Percentiles rank a stretch among this genome's conserved stretches.
These are phyloP conservation scores for Enteromius mattozi DNA, from an alignment of 2,797 vertebrate genomes.

Conservation along the genomic window DNA sequence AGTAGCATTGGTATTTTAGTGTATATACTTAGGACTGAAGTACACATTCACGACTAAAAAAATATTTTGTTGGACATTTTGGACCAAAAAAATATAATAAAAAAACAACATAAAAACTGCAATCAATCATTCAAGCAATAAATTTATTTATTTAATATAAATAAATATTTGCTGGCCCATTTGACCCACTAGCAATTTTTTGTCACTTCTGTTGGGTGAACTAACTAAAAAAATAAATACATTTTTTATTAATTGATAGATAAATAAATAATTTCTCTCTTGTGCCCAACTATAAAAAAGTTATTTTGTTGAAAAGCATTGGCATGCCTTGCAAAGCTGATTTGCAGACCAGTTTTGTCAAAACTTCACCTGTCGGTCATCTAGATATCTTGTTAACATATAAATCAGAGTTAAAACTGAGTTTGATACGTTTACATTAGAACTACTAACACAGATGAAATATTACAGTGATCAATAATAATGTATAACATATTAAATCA, in stretches of 20 bases:
- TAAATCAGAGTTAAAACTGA: not conserved
- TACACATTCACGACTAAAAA: not conserved
- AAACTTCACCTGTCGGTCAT: not conserved
- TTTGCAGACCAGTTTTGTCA: not conserved
- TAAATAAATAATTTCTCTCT: too few relatives aligned
- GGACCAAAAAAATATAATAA: not conserved
- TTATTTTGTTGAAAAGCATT: slow-evolving; percentile 1
- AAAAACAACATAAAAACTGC: not conserved
- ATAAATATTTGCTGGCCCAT: not conserved
- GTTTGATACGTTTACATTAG: not conserved
- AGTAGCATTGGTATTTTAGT: not conserved
- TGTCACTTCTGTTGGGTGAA: too few relatives aligned
- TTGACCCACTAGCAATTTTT: too few relatives aligned
- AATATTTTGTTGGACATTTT: not conserved
- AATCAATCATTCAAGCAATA: not conserved
- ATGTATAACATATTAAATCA: slow-evolving; percentile 15
- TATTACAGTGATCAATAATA: slow-evolving; percentile 2
- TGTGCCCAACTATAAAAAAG: too few relatives aligned
- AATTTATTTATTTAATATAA: not conserved
- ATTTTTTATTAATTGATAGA: too few relatives aligned
- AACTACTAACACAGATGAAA: not conserved
- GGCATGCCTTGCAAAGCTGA: not conserved
- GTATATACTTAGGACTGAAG: not conserved
- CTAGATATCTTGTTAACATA: not conserved
- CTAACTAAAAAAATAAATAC: not conserved